Base-by-base conservation (phyloP, 1,140 invertebrate species). In the Thaumetopoea pityocampa region DNA sequence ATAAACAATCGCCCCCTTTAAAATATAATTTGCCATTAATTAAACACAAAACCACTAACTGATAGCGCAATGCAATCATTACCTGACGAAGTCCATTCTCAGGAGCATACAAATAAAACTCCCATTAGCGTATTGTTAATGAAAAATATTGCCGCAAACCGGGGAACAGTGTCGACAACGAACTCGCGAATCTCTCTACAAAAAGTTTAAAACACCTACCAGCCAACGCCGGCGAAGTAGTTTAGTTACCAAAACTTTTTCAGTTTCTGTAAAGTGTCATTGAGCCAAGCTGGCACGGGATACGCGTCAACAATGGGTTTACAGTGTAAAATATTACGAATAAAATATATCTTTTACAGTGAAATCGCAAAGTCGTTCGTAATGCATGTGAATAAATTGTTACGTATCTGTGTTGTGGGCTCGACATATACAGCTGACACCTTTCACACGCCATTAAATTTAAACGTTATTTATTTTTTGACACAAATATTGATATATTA, bases 241-340 rank as follows among this genome's bases (percentile, higher is more conserved):
- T 48, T 47, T 48, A 40, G 29, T 51, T 51, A 47, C 46, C 30
- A 50, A 55, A 57, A 52, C 41, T 57, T 57, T 57, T 48, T 48
- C 46, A 57, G 49, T 52, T 52, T 49, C 43, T 49, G 30, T 42
- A 24, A 57, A 57, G 49, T 45, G 49, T 45, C 45, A 56, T 56
- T 57, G 45, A 52, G 49, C 24, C 54, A 49, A 57, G 54, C 49
- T 35, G 48, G 44, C 41, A 48, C 49, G 22, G 51, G 41, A 51
- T 49, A 41, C 32, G 38, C 37, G 54, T 52, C 33, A 43, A 50
- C 47, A 43, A 16, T 32, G 38, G 34, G 37, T 15, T 29, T 22
- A 27, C 20, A 16, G 20, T 50, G 38, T 50, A 50, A 50, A 49
- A 50, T 50, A 37, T 43, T 50, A 43, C 28, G 34, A 42, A 43